Base-by-base conservation (phyloP, 2,113 vertebrate species). In the Otocyon megalotis region DNA sequence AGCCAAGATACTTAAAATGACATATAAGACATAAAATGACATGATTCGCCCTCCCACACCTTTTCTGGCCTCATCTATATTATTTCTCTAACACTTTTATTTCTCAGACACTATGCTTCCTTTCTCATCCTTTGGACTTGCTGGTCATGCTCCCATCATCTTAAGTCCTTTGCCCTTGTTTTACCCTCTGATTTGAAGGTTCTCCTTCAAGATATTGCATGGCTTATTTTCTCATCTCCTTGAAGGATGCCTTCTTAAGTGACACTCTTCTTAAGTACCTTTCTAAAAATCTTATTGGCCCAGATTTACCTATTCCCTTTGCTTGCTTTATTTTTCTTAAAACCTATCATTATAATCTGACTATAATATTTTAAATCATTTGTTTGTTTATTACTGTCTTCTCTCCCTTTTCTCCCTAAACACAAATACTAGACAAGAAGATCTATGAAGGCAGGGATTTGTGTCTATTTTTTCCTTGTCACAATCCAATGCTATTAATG, bases 311-410 rank as follows among this genome's bases (percentile, higher is more conserved):
- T 82, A 8, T 54, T 90, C 8, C 8, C 0, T 9, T 30, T 88
- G 60, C 22, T 81, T 74, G 11, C 13, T 84, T 76, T 86, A 74
- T 79, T 93, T 80, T 76, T 80, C 54, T 88, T 84, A 48, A 93
- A 94, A 63, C 26, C 32, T 88, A 0, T 24, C 0, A 90, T 84
- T 32, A 60, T 2, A 60, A 48, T 81, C 65, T 69, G 32, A 32
- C 11, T 67, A 37, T 56, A 74, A 37, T 77, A 54, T n/a, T 88
- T 90, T 28, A 65, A 71, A 71, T 79, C 54, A 74, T 71, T 80
- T 62, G 0, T 72, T 71, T 90, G 20, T 48, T 58, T 10, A 26
- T 94, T 79, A 37, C 32, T 58, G 11, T 90, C 19, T 83, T 80
- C 4, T 85, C 32, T 89, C 32, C 35, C 7, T 8, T 71, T 17